These are phyloP conservation scores for Herpetotheres cachinnans DNA, from an alignment of 2,113 vertebrate genomes.

Conservation along the genomic window DNA sequence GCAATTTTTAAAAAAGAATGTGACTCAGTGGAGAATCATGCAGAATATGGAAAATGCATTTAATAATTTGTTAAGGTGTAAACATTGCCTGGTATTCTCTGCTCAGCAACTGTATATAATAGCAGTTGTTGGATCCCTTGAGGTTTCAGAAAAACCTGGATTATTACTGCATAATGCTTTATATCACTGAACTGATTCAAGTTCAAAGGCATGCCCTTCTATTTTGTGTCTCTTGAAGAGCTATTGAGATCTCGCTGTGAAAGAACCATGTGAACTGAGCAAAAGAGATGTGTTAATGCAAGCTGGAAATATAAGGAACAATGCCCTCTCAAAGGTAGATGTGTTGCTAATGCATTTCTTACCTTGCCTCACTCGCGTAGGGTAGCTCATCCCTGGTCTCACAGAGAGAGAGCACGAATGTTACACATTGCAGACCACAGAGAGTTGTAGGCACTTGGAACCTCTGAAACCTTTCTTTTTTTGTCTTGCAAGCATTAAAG, in stretches of 20 bases:
- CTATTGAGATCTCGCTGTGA: neutral
- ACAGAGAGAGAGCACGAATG: neutral
- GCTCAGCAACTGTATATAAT: neutral
- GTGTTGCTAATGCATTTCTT: neutral
- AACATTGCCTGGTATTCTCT: neutral
- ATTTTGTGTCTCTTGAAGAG: neutral
- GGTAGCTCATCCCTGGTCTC: neutral
- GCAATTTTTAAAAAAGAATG: neutral
- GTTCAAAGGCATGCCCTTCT: conserved; percentile 7
- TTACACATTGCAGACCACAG: rapidly evolving
- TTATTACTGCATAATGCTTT: neutral
- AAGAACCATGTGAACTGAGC: neutral
- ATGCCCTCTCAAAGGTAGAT: neutral
- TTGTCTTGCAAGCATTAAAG: neutral
- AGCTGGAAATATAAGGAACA: neutral
- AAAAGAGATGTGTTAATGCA: neutral
- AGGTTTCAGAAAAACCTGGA: neutral
- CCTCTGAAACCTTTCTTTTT: neutral
- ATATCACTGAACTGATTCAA: neutral
- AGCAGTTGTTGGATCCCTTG: neutral
- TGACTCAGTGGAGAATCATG: neutral
- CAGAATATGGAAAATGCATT: neutral
- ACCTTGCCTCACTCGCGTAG: neutral
- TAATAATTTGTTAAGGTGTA: neutral
- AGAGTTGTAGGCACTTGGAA: neutral